Evolutionary conservation across 2,888 invertebrate genomes (phyloP).

Genomic region (Synergus laeviventris): DNA sequence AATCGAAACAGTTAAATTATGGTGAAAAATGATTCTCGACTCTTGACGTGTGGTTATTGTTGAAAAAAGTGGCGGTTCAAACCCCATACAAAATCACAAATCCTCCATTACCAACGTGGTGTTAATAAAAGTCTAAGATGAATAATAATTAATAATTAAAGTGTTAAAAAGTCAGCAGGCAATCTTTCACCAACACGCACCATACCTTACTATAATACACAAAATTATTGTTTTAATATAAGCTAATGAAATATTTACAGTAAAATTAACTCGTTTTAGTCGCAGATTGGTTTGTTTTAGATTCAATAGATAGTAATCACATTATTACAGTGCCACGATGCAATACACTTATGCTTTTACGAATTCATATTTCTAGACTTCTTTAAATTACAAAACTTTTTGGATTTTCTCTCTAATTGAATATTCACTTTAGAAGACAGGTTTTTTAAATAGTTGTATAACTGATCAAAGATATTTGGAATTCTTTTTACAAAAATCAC

Average conservation of each 20-base stretch:
- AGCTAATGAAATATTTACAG: conserved; percentile 62
- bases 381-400: neutral
- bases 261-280: conserved; percentile 46
- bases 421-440: conserved; percentile 20
- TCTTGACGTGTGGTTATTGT: neutral
- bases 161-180: conserved; percentile 65
- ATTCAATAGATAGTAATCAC: conserved; percentile 14
- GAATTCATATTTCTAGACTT: conserved; percentile 13
- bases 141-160: conserved; percentile 21
- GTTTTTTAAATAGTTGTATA: neutral
- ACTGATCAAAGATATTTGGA: conserved; percentile 24
- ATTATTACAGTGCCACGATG: conserved; percentile 36
- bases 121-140: conserved; percentile 14
- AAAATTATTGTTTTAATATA: conserved; percentile 72
- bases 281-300: conserved; percentile 32
- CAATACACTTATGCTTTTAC: conserved; percentile 33
- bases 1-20: neutral
- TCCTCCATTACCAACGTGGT: neutral
- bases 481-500: conserved; percentile 27
- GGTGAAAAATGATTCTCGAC: neutral
- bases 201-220: conserved; percentile 75
- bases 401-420: neutral
- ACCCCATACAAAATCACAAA: neutral
- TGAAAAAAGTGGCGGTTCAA: neutral
- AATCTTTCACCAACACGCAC: conserved; percentile 71